Evolutionary conservation across 2,888 invertebrate genomes (phyloP).

Genomic region (Thalpophila matura): DNA sequence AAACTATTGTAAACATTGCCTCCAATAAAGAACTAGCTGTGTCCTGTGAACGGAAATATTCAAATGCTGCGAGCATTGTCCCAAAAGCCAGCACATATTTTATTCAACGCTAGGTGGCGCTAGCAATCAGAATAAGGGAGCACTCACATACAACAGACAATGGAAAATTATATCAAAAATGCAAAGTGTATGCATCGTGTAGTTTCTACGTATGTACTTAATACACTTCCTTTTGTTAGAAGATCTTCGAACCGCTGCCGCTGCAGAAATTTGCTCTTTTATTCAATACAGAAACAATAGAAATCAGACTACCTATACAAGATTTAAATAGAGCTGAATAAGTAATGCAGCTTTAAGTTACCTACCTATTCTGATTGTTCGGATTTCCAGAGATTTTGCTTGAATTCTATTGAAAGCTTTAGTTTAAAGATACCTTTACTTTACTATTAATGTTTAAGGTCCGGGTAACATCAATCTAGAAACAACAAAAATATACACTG

Average conservation of each 20-base stretch:
- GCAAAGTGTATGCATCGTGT: constrained; percentile 34
- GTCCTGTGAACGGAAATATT: constrained; percentile 17
- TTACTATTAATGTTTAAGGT: too few species aligned
- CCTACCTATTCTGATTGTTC: constrained; percentile 7
- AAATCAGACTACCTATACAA: constrained; percentile 19
- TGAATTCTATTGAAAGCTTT: neutral
- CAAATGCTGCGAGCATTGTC: constrained; percentile 18
- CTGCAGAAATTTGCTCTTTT: constrained; percentile 39
- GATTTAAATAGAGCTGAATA: constrained; percentile 24
- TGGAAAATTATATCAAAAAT: constrained; percentile 40
- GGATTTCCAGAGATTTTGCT: neutral
- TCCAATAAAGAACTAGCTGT: constrained; percentile 4
- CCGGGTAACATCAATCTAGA: too few species aligned
- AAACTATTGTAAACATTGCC: neutral
- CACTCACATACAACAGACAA: constrained; percentile 32
- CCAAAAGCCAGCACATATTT: constrained; percentile 44
- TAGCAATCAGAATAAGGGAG: constrained; percentile 29
- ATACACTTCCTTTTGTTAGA: constrained; percentile 37
- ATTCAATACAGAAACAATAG: constrained; percentile 45
- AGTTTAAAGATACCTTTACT: too few species aligned
- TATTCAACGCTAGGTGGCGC: constrained; percentile 44
- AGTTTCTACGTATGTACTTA: constrained; percentile 28
- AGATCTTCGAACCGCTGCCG: constrained; percentile 21
- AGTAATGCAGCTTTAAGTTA: constrained; percentile 12
- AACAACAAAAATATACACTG: too few species aligned